phyloP scores from a whole-genome alignment of 2,113 vertebrate species.

The Charina bottae region DNA sequence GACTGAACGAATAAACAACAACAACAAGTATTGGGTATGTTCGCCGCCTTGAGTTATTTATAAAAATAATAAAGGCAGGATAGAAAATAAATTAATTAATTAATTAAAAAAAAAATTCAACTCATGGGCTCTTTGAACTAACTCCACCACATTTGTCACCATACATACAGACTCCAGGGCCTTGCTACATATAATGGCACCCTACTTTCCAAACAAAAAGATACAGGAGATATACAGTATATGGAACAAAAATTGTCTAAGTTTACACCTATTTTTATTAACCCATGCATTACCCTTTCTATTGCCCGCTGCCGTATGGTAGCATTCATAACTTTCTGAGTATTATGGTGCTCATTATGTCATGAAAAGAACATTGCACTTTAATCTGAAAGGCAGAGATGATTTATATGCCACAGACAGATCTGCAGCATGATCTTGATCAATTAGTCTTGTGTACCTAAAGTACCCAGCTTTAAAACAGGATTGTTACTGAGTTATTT shows the following conservation, averaged over 20 bases:
- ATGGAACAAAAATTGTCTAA: neutral
- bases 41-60: too few relatives aligned
- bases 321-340: neutral
- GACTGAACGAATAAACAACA: too few relatives aligned
- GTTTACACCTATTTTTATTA: fast-evolving
- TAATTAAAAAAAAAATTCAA: too few relatives aligned
- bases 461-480: neutral
- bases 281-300: neutral
- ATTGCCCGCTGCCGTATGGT: neutral
- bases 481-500: neutral
- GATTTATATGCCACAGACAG: neutral
- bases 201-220: neutral
- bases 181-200: neutral
- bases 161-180: neutral
- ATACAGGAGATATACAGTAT: neutral
- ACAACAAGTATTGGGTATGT: too few relatives aligned
- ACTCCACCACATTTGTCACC: neutral
- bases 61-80: too few relatives aligned
- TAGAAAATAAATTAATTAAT: too few relatives aligned
- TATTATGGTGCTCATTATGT: neutral
- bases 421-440: neutral
- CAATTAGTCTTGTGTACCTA: neutral
- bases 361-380: neutral
- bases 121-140: neutral
- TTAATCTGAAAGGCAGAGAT: neutral